Base-by-base conservation (phyloP, 2,888 invertebrate genomes). In the Dryomyza anilis region DNA sequence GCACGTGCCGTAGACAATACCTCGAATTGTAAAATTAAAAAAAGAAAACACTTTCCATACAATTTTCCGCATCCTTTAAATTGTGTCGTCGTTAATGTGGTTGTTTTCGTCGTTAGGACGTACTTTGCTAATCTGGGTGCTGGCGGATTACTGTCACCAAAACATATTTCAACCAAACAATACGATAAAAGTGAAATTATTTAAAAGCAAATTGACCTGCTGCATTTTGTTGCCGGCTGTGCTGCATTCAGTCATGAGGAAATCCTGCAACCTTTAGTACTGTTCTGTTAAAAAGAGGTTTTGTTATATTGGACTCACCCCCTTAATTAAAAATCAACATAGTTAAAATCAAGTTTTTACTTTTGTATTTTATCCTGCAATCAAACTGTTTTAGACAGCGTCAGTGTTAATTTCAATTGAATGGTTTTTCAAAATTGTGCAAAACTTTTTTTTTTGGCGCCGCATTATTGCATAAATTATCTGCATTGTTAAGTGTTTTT, bases 111-210 rank as follows among this genome's bases (percentile, higher is more conserved):
- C 66, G 67, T 64, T 46, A 63, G 64, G 73, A 63, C 75, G 73
- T 71, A 74, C 69, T 74, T 72, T 58, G 58, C 67, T 82, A 82
- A 82, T 82, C 82, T 81, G 74, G 74, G 74, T 76, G 76, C 74
- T 74, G 73, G 71, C 74, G 79, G 82, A 82, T 83, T 83, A 82
- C 78, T 82, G 82, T 83, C 82, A 83, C 81, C 78, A 82, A 83
- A 83, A 83, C 81, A 82, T 80, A 81, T 81, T 81, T 73, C 57
- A 39, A 69, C 27, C 60, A 21, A 53, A 61, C 67, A 64, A 65
- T 50, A 57, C 39, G 33, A n/a, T 19, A 64, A 69, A 70, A 68
- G 63, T 67, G 67, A 71, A 69, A 70, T 71, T 72, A 75, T 76
- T 79, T 76, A 75, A 73, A 78, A 77, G 75, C 77, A 76, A 78